Conservation (phyloP, 1,140 invertebrate species). For the Sweltsa coloradensis region DNA sequence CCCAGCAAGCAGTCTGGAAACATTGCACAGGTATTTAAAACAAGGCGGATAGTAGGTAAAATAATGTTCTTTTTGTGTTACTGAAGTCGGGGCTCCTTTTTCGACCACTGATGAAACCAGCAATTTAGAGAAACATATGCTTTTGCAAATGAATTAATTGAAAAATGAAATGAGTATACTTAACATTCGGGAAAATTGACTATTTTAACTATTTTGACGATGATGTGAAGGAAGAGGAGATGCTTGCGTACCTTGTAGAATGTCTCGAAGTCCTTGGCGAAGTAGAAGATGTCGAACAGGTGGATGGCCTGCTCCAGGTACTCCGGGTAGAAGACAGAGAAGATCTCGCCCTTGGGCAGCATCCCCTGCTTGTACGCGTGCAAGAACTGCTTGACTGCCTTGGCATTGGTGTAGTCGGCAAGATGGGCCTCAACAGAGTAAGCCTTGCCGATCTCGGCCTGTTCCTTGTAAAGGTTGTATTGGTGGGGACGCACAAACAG, state of each 20-base stretch:
- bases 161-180: neutral
- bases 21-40: too few species aligned
- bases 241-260: slow-evolving; percentile 44
- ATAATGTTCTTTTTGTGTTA: neutral
- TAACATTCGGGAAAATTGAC: too few species aligned
- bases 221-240: too few species aligned
- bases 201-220: too few species aligned
- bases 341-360: slow-evolving; percentile 43
- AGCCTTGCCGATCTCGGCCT: slow-evolving; percentile 13
- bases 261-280: slow-evolving; percentile 50
- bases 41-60: too few species aligned
- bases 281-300: slow-evolving; percentile 54
- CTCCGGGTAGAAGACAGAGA: slow-evolving; percentile 41
- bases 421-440: too few species aligned
- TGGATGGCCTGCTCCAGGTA: slow-evolving; percentile 46
- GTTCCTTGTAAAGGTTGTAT: slow-evolving; percentile 15
- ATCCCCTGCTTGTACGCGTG: slow-evolving; percentile 40
- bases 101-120: neutral
- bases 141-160: neutral
- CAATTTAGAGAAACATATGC: neutral
- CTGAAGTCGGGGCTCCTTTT: neutral
- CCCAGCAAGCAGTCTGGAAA: slow-evolving; percentile 33
- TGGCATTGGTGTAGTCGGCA: too few species aligned
- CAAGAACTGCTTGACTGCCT: slow-evolving; percentile 43
- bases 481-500: slow-evolving; percentile 17